Percentiles rank a stretch among this genome's conserved stretches.
These are phyloP conservation scores for Schmidtea mediterranea DNA, from an alignment of 1,140 invertebrate species.

Conservation along the genomic window DNA sequence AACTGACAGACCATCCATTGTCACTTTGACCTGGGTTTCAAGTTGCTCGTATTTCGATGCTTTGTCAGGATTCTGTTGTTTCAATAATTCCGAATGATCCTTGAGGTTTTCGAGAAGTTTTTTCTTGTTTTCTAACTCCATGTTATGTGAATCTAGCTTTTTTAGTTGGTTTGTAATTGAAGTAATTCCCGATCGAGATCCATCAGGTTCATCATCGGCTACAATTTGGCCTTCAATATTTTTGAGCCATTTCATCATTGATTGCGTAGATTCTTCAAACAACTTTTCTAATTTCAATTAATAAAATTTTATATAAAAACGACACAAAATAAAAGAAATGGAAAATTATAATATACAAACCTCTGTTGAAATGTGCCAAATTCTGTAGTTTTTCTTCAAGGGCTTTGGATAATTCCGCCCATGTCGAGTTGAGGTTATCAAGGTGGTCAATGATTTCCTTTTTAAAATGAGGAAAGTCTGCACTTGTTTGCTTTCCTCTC, in stretches of 20 bases:
- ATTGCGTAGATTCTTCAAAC: constrained; percentile 15
- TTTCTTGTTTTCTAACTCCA: neutral
- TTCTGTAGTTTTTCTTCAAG: constrained; percentile 88
- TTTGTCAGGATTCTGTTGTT: constrained; percentile 72
- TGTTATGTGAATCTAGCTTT: neutral
- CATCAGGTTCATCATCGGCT: constrained; percentile 48
- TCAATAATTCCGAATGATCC: constrained; percentile 66
- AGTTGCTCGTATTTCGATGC: constrained; percentile 60
- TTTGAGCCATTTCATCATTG: constrained; percentile 88
- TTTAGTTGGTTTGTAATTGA: too few species aligned
- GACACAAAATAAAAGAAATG: too few species aligned
- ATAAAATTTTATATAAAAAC: too few species aligned
- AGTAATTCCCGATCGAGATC: constrained; percentile 19
- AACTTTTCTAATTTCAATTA: constrained; percentile 19
- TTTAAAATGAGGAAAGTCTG: constrained; percentile 63
- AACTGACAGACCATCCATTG: constrained; percentile 36
- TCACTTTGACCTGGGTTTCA: constrained; percentile 9
- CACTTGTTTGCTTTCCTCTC: constrained; percentile 58
- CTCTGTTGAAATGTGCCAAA: constrained; percentile 79
- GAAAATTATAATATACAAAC: too few species aligned
- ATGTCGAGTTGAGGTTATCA: constrained; percentile 51
- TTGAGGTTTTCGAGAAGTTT: constrained; percentile 14
- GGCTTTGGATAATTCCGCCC: constrained; percentile 59
- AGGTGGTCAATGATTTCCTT: constrained; percentile 68
- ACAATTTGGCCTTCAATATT: constrained; percentile 92